Conservation (phyloP, 2,797 vertebrate species). For the Picus viridis region DNA sequence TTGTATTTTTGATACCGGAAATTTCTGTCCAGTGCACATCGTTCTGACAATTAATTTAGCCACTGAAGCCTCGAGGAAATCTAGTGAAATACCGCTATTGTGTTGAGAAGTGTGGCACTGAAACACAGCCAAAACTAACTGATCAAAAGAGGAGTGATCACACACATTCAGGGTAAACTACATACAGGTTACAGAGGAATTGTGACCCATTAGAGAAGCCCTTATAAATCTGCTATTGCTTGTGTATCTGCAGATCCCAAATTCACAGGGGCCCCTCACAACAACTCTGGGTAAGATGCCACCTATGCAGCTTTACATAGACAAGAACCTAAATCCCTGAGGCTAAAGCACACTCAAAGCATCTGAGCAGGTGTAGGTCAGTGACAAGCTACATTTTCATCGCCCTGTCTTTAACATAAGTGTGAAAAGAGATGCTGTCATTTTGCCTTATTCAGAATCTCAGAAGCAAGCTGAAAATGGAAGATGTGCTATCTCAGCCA, state of each 20-base stretch:
- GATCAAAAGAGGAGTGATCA: neutral
- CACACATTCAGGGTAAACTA: neutral
- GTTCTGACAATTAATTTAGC: neutral
- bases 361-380: neutral
- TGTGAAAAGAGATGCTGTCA: neutral
- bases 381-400: neutral
- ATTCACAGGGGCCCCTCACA: neutral
- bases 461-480: neutral
- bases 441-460: neutral
- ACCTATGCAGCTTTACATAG: rapidly evolving
- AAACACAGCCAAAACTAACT: neutral
- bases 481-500: rapidly evolving
- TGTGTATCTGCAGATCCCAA: neutral
- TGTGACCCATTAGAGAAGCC: neutral
- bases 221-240: neutral
- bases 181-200: neutral
- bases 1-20: neutral
- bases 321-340: neutral
- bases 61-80: neutral
- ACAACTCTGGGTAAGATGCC: neutral
- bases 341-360: neutral
- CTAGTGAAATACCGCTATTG: neutral
- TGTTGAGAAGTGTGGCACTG: neutral
- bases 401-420: neutral
- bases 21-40: neutral